Evolutionary conservation across 92 coral and sea anemone genomes (phyloP), one percentile per base, ranked within the genome.

Genomic region (Bergia sp.): DNA sequence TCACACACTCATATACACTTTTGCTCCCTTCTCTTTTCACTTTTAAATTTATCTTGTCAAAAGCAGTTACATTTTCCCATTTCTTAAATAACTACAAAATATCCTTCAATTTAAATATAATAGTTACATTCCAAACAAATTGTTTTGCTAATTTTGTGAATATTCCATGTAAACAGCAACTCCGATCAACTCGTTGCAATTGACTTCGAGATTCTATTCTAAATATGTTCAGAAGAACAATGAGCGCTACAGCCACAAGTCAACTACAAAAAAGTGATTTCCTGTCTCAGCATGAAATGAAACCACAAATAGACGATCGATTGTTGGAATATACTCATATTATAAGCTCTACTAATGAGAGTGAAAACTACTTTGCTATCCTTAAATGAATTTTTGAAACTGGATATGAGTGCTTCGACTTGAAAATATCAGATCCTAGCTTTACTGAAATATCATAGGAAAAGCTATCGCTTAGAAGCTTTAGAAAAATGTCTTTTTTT

Each of bases 71-170:
- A 47, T 43, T 49, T 6, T 64, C 43, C 38, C 43, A 71, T 71
- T 23, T 50, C 3, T 84, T 84, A 71, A 84, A 84, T 84, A 84
- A 39, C 78, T 84, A 84, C 87, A 84, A 84, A 84, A 84, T 84
- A 69, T 69, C 15, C 39, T 84, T 84, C 39, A 43, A 36, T 71
- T 84, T 84, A 84, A 84, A 84, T 84, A 84, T 21, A 8, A 64
- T 41, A n/a, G 80, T 36, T 50, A 72, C 61, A 71, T 67, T 42
- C 87, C 79, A 37, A 84, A 45, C 79, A 61, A 61, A 76, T 76
- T 39, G 80, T 76, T 40, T 41, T 44, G 18, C 15, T 76, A 39
- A 15, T 6, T 44, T 5, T 39, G 49, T n/a, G 37, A 76, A 20
- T n/a, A 76, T 44, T 18, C 29, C 43, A 76, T 41, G 47, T 41